Base-by-base conservation (phyloP, 2,113 vertebrate species). In the Tachysurus vachellii region DNA sequence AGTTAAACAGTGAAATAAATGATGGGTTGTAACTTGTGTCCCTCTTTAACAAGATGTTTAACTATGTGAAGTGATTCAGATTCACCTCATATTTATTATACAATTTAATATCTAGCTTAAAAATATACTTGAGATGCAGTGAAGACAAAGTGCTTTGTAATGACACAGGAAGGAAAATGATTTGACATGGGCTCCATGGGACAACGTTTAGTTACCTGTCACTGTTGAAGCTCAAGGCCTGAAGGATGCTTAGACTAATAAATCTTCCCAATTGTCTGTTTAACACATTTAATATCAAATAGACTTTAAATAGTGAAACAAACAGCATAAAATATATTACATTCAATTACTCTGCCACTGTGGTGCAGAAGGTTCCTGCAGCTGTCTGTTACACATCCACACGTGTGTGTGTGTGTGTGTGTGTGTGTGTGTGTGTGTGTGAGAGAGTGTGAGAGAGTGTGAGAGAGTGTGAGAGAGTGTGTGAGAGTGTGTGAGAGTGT, bases 341-440 rank as follows among this genome's bases (percentile, higher is more conserved):
- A 50, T 50, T 50, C 36, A 36, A 1, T 36, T 36, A 36, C 36
- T 36, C 36, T 36, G 36, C 36, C 36, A 36, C 36, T 36, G 2
- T 36, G 36, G 36, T 70, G 54, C 42, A 62, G 61, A 76, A 56
- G 53, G 56, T 19, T 44, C 50, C 50, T 80, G 53, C 77, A 90
- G 81, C 75, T 83, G 56, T 80, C 77, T 12, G 28, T 70, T 56
- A 12, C 50, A 71, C 85, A 75, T 23, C 5, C 73, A 31, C 36
- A 42, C 0, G 36, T 54, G 73, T 42, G 17, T 80, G 83, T 23
- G 77, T 26, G 79, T 50, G 79, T 31, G 44, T 82, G 36, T 36
- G 79, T 71, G 61, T 70, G 75, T 50, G 54, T 57, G 66, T 76
- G 81, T 77, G 62, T 12, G 71, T 56, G 54, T 26, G n/a, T n/a